Evolutionary conservation across 2,888 invertebrate genomes (phyloP), one percentile per base, ranked within the genome.

Genomic region (Lepetodrilus schrolli): DNA sequence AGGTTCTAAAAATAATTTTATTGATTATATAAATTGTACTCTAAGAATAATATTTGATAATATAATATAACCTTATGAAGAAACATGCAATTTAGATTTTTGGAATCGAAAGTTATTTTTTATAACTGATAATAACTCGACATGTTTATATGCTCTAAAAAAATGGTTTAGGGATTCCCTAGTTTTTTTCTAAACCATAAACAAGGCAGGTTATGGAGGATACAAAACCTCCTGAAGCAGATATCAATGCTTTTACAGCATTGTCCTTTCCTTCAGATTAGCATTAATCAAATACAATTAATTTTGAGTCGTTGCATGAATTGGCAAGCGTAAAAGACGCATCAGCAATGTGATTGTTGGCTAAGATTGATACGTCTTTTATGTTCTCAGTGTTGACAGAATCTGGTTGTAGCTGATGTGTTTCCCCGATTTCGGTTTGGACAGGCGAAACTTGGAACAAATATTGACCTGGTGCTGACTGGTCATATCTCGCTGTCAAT

Each of bases 201-300:
- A n/a, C n/a, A 48, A 48, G 17, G 4, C 21, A 48, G 48, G 17
- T 20, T 48, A 17, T 48, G 48, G 21, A 48, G 17, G 21, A 48
- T 48, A 48, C 21, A 48, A 48, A 20, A 17, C 7, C 7, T 20
- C 17, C 17, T 48, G 48, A 20, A 48, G 21, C 21, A 48, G n/a
- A n/a, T 48, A 48, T 17, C 17, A 30, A 30, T 30, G 30, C 58
- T 34, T 58, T 30, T 34, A 30, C 58, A 58, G 1, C 34, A 58
- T 10, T 58, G 23, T 7, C 58, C 13, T 26, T 58, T 58, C 34
- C 30, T 58, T 30, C 58, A 30, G 30, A 58, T 58, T 58, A 58
- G 58, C 58, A 58, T 58, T 58, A 58, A 58, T 58, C 58, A 58
- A 58, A 58, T 58, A 58, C 58, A 58, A 58, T 58, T 58, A 58